Conservation (phyloP, 2,113 vertebrate genomes). For the Mus spicilegus region DNA sequence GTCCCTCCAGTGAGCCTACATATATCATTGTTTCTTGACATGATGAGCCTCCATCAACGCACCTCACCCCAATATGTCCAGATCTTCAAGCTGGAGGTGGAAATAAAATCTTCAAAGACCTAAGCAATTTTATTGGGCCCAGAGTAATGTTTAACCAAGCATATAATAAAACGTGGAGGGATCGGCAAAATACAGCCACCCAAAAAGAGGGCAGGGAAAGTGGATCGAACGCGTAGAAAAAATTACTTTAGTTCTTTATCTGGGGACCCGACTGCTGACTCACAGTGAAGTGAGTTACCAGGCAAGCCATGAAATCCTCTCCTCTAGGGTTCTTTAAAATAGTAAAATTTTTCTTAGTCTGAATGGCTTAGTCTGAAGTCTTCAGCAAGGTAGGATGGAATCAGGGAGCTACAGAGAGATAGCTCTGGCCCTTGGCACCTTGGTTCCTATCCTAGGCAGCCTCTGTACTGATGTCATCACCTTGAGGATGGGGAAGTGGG, state of each 20-base stretch:
- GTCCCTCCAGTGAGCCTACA: conserved; percentile 50
- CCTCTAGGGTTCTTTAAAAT: conserved; percentile 61
- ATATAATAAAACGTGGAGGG: conserved; percentile 66
- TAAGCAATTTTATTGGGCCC: conserved; percentile 61
- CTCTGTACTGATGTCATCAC: conserved; percentile 56
- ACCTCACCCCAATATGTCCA: conserved; percentile 52
- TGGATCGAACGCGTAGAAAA: conserved; percentile 55
- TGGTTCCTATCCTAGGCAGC: background rate
- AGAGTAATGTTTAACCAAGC: conserved; percentile 79
- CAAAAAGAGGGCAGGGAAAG: conserved; percentile 55
- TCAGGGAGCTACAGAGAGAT: conserved; percentile 38
- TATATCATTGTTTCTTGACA: conserved; percentile 26
- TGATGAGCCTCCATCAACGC: background rate
- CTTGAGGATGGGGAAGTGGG: conserved; percentile 70
- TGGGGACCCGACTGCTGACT: conserved; percentile 44
- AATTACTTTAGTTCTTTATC: conserved; percentile 59
- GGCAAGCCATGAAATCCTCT: conserved; percentile 67
- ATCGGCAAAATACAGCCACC: conserved; percentile 51
- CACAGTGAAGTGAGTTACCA: conserved; percentile 75
- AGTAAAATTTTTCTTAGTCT: conserved; percentile 65
- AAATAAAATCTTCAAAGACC: conserved; percentile 75
- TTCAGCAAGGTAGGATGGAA: conserved; percentile 35
- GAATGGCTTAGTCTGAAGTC: conserved; percentile 70
- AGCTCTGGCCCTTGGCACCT: conserved; percentile 59
- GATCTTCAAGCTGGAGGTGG: conserved; percentile 53